phyloP scores from a whole-genome alignment of 2,113 vertebrate genomes.

The Dasypus novemcinctus region DNA sequence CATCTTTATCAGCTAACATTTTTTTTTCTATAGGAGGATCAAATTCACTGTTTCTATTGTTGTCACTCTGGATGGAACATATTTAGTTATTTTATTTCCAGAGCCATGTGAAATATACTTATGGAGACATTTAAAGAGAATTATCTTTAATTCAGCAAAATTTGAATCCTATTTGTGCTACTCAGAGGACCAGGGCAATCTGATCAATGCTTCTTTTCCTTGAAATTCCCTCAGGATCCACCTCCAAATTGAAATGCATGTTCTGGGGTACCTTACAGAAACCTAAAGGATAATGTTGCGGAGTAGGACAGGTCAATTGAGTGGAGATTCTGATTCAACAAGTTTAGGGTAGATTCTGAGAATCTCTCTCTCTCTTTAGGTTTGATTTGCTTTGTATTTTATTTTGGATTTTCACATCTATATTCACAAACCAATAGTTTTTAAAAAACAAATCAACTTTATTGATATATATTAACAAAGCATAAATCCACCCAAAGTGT shows the following conservation, averaged over 20 bases:
- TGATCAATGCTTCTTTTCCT: not conserved
- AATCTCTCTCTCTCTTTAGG: too few relatives aligned
- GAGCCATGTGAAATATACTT: not conserved
- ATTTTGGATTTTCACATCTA: too few relatives aligned
- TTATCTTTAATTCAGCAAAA: not conserved
- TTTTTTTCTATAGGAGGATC: not conserved
- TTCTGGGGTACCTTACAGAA: not conserved
- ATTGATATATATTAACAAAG: too few relatives aligned
- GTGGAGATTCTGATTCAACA: too few relatives aligned
- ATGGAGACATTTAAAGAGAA: not conserved
- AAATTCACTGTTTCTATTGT: not conserved
- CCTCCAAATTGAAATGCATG: not conserved
- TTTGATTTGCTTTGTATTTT: too few relatives aligned
- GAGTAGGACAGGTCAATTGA: not conserved
- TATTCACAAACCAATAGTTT: too few relatives aligned
- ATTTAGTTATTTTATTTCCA: conserved; percentile 20
- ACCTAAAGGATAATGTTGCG: not conserved
- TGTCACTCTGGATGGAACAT: not conserved
- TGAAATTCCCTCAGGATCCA: not conserved
- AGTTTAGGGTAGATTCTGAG: too few relatives aligned
- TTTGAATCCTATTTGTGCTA: not conserved
- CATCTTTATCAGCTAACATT: not conserved
- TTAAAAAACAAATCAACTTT: too few relatives aligned
- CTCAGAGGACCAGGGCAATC: not conserved
- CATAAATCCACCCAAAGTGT: too few relatives aligned